Percentiles rank a stretch among this genome's conserved stretches.
Evolutionary conservation across 2,888 invertebrate species (phyloP).

Genomic region (Meganola albula): DNA sequence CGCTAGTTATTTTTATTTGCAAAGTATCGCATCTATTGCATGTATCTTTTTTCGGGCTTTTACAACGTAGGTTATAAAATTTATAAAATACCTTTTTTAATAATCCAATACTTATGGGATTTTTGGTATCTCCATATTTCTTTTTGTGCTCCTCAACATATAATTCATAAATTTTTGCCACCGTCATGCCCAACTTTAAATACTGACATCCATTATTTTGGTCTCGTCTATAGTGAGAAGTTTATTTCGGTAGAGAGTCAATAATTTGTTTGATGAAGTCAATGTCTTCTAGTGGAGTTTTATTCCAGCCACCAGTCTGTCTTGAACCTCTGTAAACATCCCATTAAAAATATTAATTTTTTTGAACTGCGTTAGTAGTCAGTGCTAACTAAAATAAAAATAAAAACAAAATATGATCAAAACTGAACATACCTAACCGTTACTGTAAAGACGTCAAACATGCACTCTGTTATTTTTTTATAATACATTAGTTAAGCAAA

Average conservation of each 20-base stretch:
- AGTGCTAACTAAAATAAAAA: too few relatives aligned
- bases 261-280: conserved; percentile 3
- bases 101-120: background rate
- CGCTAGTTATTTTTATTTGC: background rate
- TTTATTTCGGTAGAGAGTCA: conserved; percentile 1
- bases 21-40: conserved; percentile 1
- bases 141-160: background rate
- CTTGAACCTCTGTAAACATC: conserved; percentile 5
- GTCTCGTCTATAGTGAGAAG: background rate
- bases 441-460: too few relatives aligned
- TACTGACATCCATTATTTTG: conserved; percentile 6
- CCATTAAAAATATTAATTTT: conserved; percentile 8
- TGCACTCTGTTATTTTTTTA: conserved; percentile 4
- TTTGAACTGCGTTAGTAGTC: too few relatives aligned
- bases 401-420: too few relatives aligned
- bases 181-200: background rate
- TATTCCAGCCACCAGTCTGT: background rate
- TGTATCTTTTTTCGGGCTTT: conserved; percentile 1
- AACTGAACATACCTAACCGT: too few relatives aligned
- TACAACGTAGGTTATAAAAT: background rate
- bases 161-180: background rate
- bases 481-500: background rate
- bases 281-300: background rate
- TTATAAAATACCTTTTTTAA: background rate
- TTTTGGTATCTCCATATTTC: background rate